Conservation (phyloP, 1,140 invertebrate genomes). For the Holotrichia oblita region DNA sequence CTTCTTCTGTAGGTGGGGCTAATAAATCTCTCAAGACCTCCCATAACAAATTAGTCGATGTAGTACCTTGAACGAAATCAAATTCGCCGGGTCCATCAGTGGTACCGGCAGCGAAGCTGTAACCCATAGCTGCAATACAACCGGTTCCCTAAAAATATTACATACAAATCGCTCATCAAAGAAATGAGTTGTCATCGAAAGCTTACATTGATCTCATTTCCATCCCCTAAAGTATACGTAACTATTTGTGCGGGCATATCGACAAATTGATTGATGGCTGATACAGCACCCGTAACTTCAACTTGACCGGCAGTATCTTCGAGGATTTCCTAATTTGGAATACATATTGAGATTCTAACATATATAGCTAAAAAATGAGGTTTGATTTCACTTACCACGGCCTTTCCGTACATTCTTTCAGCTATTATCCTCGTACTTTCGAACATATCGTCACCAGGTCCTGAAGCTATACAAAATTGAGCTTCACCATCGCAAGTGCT, state of each 20-base stretch:
- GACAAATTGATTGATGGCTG: constrained; percentile 82
- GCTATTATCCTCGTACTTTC: constrained; percentile 93
- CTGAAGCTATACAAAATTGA: constrained; percentile 86
- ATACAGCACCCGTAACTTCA: constrained; percentile 77
- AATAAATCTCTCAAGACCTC: constrained; percentile 80
- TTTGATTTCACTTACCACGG: constrained; percentile 66
- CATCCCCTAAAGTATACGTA: constrained; percentile 67
- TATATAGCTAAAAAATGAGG: background rate
- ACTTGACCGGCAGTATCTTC: constrained; percentile 58
- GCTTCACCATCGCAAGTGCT: constrained; percentile 77
- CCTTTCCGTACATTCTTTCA: constrained; percentile 76
- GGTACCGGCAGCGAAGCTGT: constrained; percentile 93
- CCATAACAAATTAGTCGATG: constrained; percentile 80
- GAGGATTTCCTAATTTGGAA: constrained; percentile 68
- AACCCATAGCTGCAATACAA: constrained; percentile 89
- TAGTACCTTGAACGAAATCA: constrained; percentile 84
- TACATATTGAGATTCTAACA: constrained; percentile 13
- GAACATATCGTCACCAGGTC: constrained; percentile 88
- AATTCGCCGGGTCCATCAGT: constrained; percentile 93
- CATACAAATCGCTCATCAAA: no score
- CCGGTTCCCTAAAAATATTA: constrained; percentile 68
- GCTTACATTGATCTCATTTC: constrained; percentile 65
- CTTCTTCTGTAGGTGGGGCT: constrained; percentile 72
- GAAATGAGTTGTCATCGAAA: no score
- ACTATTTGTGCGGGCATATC: constrained; percentile 79